These are phyloP conservation scores for Pachyseris speciosa DNA, from an alignment of 64 coral and sea anemone genomes.

Conservation along the genomic window DNA sequence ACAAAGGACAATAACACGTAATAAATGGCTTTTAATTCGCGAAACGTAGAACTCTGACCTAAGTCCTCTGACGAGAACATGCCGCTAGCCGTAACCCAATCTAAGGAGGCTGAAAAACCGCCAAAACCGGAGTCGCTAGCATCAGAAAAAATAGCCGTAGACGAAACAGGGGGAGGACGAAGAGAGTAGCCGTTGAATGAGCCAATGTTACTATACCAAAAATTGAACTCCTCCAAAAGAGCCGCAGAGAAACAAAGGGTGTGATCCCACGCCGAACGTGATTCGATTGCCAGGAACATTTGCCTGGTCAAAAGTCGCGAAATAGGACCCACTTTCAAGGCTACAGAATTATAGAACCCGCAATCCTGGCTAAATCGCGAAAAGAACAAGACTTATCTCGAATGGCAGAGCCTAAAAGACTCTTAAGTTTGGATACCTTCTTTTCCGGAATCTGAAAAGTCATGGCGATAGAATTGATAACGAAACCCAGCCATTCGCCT, in stretches of 20 bases:
- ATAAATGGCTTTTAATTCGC: no score
- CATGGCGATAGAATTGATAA: slow-evolving; percentile 60
- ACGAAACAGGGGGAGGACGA: no score
- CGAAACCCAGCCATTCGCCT: slow-evolving; percentile 7
- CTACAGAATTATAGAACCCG: slow-evolving; percentile 37
- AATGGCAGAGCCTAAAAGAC: no score
- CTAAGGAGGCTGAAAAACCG: no score
- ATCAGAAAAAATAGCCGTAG: no score
- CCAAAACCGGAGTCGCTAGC: no score
- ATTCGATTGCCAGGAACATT: slow-evolving; percentile 60
- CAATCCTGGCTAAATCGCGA: slow-evolving; percentile 44
- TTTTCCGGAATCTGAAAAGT: slow-evolving; percentile 50
- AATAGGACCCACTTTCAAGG: slow-evolving; percentile 41
- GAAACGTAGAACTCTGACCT: no score
- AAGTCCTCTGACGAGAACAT: no score
- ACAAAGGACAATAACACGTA: no score
- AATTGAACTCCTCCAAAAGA: slow-evolving; percentile 38
- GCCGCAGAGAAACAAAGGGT: not conserved
- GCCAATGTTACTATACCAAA: slow-evolving; percentile 42
- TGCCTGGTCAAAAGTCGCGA: slow-evolving; percentile 48
- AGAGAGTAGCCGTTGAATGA: slow-evolving; percentile 64
- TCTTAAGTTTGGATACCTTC: slow-evolving; percentile 62
- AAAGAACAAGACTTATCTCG: not conserved
- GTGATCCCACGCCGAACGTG: slow-evolving; percentile 25
- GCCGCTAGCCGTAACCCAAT: no score